Conservation (phyloP, 2,113 vertebrate genomes). For the Panthera tigris region DNA sequence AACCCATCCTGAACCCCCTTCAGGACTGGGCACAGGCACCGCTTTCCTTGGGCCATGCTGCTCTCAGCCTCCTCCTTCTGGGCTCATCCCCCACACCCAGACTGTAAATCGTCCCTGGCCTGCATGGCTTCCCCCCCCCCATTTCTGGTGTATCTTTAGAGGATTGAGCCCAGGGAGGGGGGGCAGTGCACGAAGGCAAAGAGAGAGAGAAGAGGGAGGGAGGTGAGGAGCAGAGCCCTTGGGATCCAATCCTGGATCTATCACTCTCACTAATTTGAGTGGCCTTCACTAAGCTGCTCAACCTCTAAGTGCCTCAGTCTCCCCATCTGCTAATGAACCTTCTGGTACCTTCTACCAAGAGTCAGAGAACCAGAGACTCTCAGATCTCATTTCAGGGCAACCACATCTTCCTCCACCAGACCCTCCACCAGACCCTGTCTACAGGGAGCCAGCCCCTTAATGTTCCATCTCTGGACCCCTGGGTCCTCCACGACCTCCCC, state of each 20-base stretch:
- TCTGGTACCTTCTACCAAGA: background rate
- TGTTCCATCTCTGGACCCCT: background rate
- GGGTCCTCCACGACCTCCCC: background rate
- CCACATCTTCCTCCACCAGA: background rate
- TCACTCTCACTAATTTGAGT: background rate
- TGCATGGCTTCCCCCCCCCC: background rate
- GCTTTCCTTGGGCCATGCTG: background rate
- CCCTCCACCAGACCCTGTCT: background rate
- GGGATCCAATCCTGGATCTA: background rate
- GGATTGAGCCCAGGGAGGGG: background rate
- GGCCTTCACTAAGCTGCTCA: background rate
- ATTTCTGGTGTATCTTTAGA: background rate
- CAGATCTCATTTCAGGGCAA: background rate
- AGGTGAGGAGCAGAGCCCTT: background rate
- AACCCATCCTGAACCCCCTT: background rate
- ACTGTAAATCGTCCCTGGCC: background rate
- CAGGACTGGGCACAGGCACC: background rate
- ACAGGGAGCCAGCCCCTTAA: background rate
- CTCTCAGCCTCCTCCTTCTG: background rate
- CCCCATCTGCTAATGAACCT: background rate
- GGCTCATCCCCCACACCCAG: background rate
- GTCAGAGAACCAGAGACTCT: background rate
- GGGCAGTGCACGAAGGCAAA: too few species aligned
- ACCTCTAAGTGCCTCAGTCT: constrained; percentile 13
- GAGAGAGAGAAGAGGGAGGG: accelerated